phyloP scores from a whole-genome alignment of 2,113 vertebrate genomes.

The Nettapus auritus region DNA sequence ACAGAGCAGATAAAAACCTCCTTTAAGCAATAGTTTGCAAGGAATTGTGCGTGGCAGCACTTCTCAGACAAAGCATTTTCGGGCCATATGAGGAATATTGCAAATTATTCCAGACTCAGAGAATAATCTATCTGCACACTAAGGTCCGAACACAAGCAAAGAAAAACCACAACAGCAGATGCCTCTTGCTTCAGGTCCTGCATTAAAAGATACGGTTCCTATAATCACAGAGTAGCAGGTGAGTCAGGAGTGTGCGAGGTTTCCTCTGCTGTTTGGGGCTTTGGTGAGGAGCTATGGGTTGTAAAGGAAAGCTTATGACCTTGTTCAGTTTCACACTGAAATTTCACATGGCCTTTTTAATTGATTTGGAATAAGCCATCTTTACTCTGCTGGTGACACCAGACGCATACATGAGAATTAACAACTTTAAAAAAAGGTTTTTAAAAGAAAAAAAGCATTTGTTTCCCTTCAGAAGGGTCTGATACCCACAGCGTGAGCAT shows the following conservation, averaged over 20 bases:
- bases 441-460: background rate
- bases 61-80: background rate
- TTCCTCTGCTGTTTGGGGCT: background rate
- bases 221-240: background rate
- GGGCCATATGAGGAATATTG: background rate
- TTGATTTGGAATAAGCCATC: background rate
- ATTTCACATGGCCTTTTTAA: background rate
- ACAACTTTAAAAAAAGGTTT: fast-evolving
- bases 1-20: conserved; percentile 13
- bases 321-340: background rate
- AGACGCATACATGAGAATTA: background rate
- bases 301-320: background rate
- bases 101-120: background rate
- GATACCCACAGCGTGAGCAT: fast-evolving
- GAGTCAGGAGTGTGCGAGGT: background rate
- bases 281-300: background rate
- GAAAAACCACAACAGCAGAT: background rate
- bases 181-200: background rate
- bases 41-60: background rate
- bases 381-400: background rate
- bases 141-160: background rate
- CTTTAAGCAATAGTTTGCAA: background rate
- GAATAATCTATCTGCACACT: background rate
- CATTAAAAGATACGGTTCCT: background rate
- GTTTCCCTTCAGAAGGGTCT: background rate